phyloP scores from a whole-genome alignment of 2,113 vertebrate species.

The Sphaerodactylus townsendi region DNA sequence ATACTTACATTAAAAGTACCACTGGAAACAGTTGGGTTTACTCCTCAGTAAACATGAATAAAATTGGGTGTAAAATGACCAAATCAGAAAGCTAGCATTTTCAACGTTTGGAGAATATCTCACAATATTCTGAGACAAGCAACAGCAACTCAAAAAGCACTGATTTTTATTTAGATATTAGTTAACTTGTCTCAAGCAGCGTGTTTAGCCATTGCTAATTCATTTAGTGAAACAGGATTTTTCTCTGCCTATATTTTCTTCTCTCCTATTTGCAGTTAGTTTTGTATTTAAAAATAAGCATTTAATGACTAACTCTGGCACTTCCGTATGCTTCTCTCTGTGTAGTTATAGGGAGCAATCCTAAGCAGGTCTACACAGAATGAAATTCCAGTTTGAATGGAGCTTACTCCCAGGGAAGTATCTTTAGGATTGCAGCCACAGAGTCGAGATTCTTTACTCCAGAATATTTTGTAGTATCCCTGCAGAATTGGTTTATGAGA shows the following conservation, averaged over 20 bases:
- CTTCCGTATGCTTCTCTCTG: background rate
- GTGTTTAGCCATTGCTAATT: background rate
- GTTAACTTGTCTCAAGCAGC: background rate
- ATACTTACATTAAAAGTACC: too few species aligned
- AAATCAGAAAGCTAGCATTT: background rate
- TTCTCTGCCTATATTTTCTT: rapidly evolving
- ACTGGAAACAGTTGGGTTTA: too few species aligned
- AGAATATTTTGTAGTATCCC: background rate
- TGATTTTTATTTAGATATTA: background rate
- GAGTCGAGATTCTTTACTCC: background rate
- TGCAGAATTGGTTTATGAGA: background rate
- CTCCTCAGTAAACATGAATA: too few species aligned
- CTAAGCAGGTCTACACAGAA: too few species aligned
- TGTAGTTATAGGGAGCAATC: too few species aligned
- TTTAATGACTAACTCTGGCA: background rate
- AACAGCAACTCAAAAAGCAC: conserved; percentile 13
- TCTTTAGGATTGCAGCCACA: too few species aligned
- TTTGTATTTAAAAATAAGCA: background rate
- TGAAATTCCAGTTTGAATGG: too few species aligned
- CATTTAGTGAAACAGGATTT: conserved; percentile 1
- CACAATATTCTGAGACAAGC: background rate
- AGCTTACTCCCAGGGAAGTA: too few species aligned
- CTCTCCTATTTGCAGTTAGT: background rate
- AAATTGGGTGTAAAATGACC: background rate
- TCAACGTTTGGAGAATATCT: background rate